phyloP scores from a whole-genome alignment of 2,113 vertebrate species.

The Thymallus thymallus region DNA sequence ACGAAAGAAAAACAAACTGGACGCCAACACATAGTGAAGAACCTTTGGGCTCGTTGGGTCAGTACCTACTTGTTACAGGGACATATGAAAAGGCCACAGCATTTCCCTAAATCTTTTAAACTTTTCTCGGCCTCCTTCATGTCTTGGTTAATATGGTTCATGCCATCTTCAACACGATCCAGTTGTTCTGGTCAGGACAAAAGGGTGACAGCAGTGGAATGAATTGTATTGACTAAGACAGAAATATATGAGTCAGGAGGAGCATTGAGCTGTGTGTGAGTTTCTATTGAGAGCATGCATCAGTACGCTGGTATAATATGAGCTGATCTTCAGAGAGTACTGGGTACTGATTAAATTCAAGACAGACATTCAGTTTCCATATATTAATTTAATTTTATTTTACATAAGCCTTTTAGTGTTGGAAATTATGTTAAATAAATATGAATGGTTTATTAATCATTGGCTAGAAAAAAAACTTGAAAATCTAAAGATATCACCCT shows the following conservation, averaged over 20 bases:
- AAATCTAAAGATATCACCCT: not conserved
- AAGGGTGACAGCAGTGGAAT: conserved; percentile 99
- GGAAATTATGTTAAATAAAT: no score
- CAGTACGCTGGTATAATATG: not conserved
- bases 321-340: conserved; percentile 2
- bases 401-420: not conserved
- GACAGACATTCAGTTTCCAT: not conserved
- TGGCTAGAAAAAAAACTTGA: no score
- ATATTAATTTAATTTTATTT: not conserved
- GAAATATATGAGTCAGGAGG: conserved; percentile 83
- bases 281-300: conserved; percentile 15
- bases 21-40: conserved; percentile 95
- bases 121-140: conserved; percentile 99
- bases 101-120: conserved; percentile 99
- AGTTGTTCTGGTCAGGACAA: conserved; percentile 99
- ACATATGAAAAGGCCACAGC: conserved; percentile 99
- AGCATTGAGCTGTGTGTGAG: conserved; percentile 38
- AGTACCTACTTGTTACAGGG: conserved; percentile 99
- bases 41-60: conserved; percentile 80
- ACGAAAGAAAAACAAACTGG: conserved; percentile 72
- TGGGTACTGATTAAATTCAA: conserved; percentile 5
- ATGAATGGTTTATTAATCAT: no score
- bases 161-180: conserved; percentile 99
- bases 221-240: conserved; percentile 91
- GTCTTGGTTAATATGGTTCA: conserved; percentile 99